Evolutionary conservation across 1,140 invertebrate species (phyloP).

Genomic region (Acyrthosiphon pisum): DNA sequence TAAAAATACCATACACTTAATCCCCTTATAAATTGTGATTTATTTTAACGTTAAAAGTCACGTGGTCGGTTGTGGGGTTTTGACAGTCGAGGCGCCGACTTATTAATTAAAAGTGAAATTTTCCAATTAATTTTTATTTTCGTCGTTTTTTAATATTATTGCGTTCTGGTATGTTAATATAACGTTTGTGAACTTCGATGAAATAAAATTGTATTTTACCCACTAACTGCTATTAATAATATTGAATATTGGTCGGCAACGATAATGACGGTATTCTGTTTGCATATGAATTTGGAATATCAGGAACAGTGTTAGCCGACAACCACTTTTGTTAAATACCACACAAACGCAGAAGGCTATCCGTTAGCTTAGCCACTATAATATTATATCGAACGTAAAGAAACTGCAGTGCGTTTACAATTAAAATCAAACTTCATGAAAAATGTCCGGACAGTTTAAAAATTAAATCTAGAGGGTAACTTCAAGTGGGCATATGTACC

Average conservation of each 20-base stretch:
- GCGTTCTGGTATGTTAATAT: no score
- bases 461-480: not conserved
- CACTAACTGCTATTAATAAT: not conserved
- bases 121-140: not conserved
- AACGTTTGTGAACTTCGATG: not conserved
- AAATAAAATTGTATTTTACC: not conserved
- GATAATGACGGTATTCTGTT: not conserved
- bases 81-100: not conserved
- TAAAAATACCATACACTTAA: not conserved
- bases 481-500: no score
- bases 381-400: not conserved
- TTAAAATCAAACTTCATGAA: not conserved
- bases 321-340: not conserved
- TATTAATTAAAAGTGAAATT: not conserved
- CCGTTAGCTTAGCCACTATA: not conserved
- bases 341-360: not conserved
- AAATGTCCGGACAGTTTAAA: not conserved
- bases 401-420: not conserved
- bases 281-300: not conserved
- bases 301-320: not conserved
- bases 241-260: not conserved
- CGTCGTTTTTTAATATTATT: not conserved
- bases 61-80: no score
- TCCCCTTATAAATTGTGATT: not conserved
- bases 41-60: not conserved